phyloP scores from a whole-genome alignment of 2,113 vertebrate genomes.

The Rhea pennata region DNA sequence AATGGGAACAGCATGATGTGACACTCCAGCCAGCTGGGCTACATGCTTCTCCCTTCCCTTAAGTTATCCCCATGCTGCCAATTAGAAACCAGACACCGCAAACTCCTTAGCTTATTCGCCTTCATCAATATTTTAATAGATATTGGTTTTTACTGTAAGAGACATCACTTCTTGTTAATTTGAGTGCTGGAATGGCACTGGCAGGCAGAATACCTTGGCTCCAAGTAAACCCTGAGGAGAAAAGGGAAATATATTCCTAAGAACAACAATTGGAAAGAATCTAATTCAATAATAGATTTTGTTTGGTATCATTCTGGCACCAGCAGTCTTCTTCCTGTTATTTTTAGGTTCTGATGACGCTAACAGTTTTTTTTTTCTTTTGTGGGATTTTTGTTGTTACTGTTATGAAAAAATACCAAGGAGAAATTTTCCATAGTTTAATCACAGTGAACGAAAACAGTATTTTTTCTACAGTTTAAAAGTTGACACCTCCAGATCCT shows the following conservation, averaged over 20 bases:
- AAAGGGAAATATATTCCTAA: constrained; percentile 61
- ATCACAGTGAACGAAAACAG: not conserved
- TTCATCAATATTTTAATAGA: constrained; percentile 54
- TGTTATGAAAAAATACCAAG: not conserved
- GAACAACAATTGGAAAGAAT: constrained; percentile 50
- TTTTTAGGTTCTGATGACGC: constrained; percentile 68
- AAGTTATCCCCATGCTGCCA: not conserved
- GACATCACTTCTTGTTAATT: constrained; percentile 65
- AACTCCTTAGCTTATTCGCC: not conserved
- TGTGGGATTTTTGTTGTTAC: not conserved
- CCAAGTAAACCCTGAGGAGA: constrained; percentile 20
- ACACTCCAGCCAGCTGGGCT: not conserved
- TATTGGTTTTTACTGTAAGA: constrained; percentile 56
- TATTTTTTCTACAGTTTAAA: constrained; percentile 21
- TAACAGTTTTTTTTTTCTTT: constrained; percentile 26
- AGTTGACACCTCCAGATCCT: not conserved
- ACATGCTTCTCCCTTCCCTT: not conserved
- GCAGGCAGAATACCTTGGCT: constrained; percentile 59
- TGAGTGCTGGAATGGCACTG: constrained; percentile 52
- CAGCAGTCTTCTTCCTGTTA: constrained; percentile 47
- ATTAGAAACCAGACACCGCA: constrained; percentile 19
- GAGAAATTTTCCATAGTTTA: constrained; percentile 30
- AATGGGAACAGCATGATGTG: accelerated
- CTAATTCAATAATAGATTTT: constrained; percentile 63
- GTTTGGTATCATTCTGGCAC: constrained; percentile 61